A percentile compares a stretch with the other conserved stretches of the same genome.
Conservation (phyloP, 1,140 invertebrate species). For the Micrasema longulum region DNA sequence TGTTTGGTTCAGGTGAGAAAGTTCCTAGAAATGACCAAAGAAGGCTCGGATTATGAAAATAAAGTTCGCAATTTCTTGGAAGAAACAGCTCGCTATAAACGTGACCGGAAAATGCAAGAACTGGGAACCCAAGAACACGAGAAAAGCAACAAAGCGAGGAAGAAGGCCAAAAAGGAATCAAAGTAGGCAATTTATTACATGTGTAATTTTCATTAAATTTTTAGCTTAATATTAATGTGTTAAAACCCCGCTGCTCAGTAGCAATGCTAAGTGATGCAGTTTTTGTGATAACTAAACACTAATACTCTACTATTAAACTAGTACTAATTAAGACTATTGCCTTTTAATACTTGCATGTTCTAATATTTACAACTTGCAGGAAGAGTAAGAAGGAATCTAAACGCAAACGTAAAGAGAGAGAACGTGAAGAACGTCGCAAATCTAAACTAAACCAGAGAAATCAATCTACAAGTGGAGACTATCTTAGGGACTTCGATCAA, state of each 20-base stretch:
- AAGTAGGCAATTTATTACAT: slow-evolving; percentile 46
- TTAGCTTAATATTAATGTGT: neutral
- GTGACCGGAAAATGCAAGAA: slow-evolving; percentile 75
- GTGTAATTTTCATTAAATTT: neutral
- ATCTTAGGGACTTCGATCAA: slow-evolving; percentile 73
- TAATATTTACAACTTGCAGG: slow-evolving; percentile 63
- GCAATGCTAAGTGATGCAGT: too few relatives aligned
- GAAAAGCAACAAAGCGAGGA: slow-evolving; percentile 79
- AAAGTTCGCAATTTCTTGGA: slow-evolving; percentile 86
- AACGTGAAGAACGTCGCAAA: slow-evolving; percentile 65
- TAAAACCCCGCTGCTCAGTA: too few relatives aligned
- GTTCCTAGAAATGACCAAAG: slow-evolving; percentile 82
- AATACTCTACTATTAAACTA: too few relatives aligned
- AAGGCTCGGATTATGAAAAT: slow-evolving; percentile 85
- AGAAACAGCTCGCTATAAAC: slow-evolving; percentile 83
- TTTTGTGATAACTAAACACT: too few relatives aligned
- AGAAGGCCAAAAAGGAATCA: slow-evolving; percentile 63
- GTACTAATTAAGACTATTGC: neutral
- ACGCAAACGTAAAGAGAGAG: slow-evolving; percentile 74
- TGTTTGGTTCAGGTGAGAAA: slow-evolving; percentile 82
- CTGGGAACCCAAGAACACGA: slow-evolving; percentile 74
- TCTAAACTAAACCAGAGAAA: slow-evolving; percentile 63
- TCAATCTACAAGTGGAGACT: slow-evolving; percentile 62
- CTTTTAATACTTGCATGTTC: neutral
- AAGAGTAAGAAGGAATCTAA: slow-evolving; percentile 77